These are phyloP conservation scores for Rhagium mordax DNA, from an alignment of 2,888 invertebrate species.

Conservation along the genomic window DNA sequence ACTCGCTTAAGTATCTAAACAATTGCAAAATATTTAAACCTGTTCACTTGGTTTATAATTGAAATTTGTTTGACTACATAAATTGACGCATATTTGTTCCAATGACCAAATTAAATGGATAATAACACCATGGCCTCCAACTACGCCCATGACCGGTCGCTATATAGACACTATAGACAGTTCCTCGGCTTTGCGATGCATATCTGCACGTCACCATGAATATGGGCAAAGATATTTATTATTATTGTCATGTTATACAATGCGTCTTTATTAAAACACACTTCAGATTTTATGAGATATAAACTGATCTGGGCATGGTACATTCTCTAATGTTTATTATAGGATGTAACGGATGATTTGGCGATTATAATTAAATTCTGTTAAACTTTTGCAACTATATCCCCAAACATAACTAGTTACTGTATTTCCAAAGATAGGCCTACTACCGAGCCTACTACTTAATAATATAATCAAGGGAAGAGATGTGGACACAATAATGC, in stretches of 20 bases:
- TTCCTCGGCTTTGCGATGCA: not conserved
- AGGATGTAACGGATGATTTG: slow-evolving; percentile 2
- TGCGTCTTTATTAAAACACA: not conserved
- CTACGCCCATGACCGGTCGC: not conserved
- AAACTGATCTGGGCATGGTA: not conserved
- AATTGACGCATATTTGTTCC: not conserved
- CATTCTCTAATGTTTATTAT: not conserved
- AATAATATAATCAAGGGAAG: too few species aligned
- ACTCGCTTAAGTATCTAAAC: too few species aligned
- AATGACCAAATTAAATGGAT: not conserved
- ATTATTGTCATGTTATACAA: not conserved
- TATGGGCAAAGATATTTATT: not conserved
- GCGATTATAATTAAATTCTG: slow-evolving; percentile 4
- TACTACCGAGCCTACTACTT: too few species aligned
- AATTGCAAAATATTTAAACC: not conserved
- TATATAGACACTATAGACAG: not conserved
- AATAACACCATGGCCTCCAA: not conserved
- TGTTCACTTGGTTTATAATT: not conserved
- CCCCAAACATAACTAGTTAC: not conserved
- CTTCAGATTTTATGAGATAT: not conserved
- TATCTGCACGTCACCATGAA: not conserved
- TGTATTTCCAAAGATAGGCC: not conserved
- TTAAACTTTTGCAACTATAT: not conserved
- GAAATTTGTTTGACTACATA: not conserved
- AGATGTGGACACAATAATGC: too few species aligned